A percentile compares a stretch with the other conserved stretches of the same genome.
phyloP scores from a whole-genome alignment of 2,797 vertebrate genomes.

The Helarctos malayanus region DNA sequence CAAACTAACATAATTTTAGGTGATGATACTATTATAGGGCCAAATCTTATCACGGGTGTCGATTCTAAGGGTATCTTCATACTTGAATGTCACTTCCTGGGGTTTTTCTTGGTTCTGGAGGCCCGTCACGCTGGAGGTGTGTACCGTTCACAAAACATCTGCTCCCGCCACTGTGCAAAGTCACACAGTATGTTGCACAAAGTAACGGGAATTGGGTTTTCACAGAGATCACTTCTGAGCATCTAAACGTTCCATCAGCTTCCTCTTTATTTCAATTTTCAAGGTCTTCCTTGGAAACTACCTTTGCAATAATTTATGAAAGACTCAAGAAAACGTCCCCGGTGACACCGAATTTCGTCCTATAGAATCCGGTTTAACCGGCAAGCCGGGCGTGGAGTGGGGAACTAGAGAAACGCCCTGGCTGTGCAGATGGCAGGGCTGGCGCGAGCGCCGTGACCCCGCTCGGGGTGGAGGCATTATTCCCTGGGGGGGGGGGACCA shows the following conservation, averaged over 20 bases:
- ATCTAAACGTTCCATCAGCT: too few species aligned
- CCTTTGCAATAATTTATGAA: neutral
- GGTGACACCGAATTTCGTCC: neutral
- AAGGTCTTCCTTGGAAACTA: neutral
- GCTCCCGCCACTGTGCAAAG: neutral
- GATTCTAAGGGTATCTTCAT: neutral
- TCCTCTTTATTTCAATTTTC: neutral
- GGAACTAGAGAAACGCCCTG: neutral
- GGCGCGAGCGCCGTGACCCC: rapidly evolving
- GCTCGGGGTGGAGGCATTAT: rapidly evolving
- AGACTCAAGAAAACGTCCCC: neutral
- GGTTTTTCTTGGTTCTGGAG: neutral
- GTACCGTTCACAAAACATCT: rapidly evolving
- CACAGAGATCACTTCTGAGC: neutral
- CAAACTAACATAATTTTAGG: neutral
- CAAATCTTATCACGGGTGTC: neutral
- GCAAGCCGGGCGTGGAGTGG: rapidly evolving
- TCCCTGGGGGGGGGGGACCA: rapidly evolving
- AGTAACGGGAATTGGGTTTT: neutral
- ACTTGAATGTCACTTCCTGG: neutral
- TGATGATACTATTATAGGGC: neutral
- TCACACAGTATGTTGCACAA: rapidly evolving
- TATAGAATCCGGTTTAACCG: rapidly evolving
- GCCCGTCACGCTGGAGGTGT: neutral
- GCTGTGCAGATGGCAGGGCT: rapidly evolving